Percentiles rank a stretch among this genome's conserved stretches.
These are phyloP conservation scores for Camelus dromedarius DNA, from an alignment of 2,113 vertebrate species.

Conservation along the genomic window DNA sequence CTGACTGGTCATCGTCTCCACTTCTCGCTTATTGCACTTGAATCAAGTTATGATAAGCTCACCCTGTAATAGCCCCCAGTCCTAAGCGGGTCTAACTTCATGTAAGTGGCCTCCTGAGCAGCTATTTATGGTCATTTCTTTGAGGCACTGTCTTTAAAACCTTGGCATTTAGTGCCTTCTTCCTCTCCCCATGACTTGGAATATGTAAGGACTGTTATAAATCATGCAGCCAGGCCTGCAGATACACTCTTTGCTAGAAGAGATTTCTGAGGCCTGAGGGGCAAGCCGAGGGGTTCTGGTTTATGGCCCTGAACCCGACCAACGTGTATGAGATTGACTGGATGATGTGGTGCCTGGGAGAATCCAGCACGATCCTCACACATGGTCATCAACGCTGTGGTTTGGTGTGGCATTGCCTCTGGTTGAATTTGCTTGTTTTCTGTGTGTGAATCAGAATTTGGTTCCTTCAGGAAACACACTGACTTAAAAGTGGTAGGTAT, in stretches of 20 bases:
- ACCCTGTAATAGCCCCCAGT: constrained; percentile 80
- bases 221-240: constrained; percentile 69
- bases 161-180: constrained; percentile 77
- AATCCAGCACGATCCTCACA: rapidly evolving
- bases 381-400: neutral
- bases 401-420: neutral
- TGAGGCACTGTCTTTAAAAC: constrained; percentile 79
- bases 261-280: constrained; percentile 72
- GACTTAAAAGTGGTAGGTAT: constrained; percentile 36
- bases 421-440: neutral
- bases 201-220: constrained; percentile 80
- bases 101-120: constrained; percentile 82
- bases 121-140: constrained; percentile 77
- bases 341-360: neutral
- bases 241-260: constrained; percentile 67
- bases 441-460: neutral
- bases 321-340: neutral
- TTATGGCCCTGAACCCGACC: constrained; percentile 17
- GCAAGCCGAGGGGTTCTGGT: constrained; percentile 74
- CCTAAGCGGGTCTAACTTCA: constrained; percentile 79
- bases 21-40: constrained; percentile 86
- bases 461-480: neutral
- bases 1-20: constrained; percentile 73
- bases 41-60: constrained; percentile 88
- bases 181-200: constrained; percentile 82